A percentile compares a stretch with the other conserved stretches of the same genome.
These are phyloP conservation scores for Pseudopodoces humilis DNA, from an alignment of 2,113 vertebrate species.

Conservation along the genomic window DNA sequence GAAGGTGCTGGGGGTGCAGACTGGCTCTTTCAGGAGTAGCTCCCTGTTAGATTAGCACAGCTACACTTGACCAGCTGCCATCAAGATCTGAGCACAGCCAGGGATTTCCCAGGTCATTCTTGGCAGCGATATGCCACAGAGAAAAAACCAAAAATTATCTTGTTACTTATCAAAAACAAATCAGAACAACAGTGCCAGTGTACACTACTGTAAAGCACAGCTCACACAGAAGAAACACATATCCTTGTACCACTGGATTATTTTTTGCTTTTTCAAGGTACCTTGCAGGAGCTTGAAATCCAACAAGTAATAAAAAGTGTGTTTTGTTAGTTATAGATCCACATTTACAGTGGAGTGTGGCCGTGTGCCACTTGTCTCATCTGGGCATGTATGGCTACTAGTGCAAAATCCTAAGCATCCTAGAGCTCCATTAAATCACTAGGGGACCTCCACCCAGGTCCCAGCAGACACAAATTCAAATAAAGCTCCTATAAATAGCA, in stretches of 20 bases:
- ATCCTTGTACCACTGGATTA: neutral
- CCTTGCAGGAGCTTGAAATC: neutral
- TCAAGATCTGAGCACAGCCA: neutral
- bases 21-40: neutral
- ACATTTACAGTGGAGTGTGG: neutral
- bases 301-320: neutral
- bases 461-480: neutral
- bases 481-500: neutral
- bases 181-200: neutral
- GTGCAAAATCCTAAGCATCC: neutral
- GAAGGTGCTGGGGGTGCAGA: neutral
- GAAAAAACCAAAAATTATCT: neutral
- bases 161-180: neutral
- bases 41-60: neutral
- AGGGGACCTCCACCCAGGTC: neutral
- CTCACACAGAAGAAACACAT: neutral
- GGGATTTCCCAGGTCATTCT: neutral
- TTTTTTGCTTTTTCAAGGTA: neutral
- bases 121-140: neutral
- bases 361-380: neutral
- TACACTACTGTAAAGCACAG: neutral
- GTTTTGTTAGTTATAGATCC: neutral
- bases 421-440: neutral
- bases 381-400: neutral
- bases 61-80: neutral